Evolutionary conservation across 2,888 invertebrate species (phyloP).

Genomic region (Lasius fuliginosus): DNA sequence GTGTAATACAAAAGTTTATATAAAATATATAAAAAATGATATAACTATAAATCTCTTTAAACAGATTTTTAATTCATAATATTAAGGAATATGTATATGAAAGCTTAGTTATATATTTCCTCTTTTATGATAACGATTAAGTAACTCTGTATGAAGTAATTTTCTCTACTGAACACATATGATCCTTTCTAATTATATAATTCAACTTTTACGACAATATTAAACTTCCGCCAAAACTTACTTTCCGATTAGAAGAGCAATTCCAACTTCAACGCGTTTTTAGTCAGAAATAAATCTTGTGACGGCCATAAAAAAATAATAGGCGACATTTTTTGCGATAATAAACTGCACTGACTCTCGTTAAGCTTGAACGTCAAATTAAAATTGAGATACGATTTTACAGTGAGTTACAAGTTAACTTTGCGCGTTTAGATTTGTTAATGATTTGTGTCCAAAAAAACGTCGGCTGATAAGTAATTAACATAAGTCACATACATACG

Average conservation of each 20-base stretch:
- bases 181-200: background rate
- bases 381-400: background rate
- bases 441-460: background rate
- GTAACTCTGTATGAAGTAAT: background rate
- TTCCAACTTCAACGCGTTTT: background rate
- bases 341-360: background rate
- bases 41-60: background rate
- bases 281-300: background rate
- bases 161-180: background rate
- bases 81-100: background rate
- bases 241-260: background rate
- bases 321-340: background rate
- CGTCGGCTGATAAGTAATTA: background rate
- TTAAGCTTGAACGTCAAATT: background rate
- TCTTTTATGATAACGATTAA: background rate
- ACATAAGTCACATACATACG: background rate
- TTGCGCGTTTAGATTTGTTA: background rate
- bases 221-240: background rate
- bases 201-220: slow-evolving; percentile 1
- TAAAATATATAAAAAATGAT: background rate
- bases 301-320: background rate
- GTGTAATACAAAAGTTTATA: background rate
- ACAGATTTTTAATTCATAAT: background rate
- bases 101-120: background rate
- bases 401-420: background rate